phyloP scores from a whole-genome alignment of 1,140 invertebrate species.

The Tetragonula clypearis region DNA sequence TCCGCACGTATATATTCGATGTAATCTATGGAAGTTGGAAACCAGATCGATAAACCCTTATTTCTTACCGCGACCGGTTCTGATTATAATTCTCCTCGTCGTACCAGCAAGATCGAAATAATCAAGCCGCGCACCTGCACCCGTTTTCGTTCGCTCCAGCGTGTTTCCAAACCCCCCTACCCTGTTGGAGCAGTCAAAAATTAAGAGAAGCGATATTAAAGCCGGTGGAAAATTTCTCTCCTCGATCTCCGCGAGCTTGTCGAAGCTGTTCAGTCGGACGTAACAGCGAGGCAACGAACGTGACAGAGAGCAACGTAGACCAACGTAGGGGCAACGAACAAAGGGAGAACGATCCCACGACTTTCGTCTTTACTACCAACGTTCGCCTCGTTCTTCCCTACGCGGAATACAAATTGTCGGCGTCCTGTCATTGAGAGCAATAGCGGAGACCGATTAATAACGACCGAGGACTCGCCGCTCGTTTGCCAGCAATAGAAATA shows the following conservation, averaged over 20 bases:
- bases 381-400: not conserved
- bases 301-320: not conserved
- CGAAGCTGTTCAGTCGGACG: not conserved
- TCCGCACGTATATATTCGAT: not conserved
- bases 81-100: constrained; percentile 22
- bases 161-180: not conserved
- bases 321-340: not conserved
- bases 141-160: not conserved
- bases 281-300: not conserved
- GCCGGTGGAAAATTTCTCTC: constrained; percentile 1
- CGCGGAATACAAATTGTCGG: constrained; percentile 47
- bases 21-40: not conserved
- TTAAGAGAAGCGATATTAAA: constrained; percentile 2
- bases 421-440: constrained; percentile 48
- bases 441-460: constrained; percentile 68
- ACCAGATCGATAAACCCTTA: constrained; percentile 11
- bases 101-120: not conserved
- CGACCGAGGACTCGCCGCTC: constrained; percentile 52
- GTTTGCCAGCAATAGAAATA: constrained; percentile 34
- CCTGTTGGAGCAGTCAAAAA: not conserved
- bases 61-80: not conserved
- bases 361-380: not conserved
- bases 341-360: too few species aligned
- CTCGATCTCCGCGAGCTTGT: not conserved
- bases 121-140: constrained; percentile 30